These are phyloP conservation scores for Rhabditoides inermis DNA, from an alignment of 2,888 invertebrate species.

Conservation along the genomic window DNA sequence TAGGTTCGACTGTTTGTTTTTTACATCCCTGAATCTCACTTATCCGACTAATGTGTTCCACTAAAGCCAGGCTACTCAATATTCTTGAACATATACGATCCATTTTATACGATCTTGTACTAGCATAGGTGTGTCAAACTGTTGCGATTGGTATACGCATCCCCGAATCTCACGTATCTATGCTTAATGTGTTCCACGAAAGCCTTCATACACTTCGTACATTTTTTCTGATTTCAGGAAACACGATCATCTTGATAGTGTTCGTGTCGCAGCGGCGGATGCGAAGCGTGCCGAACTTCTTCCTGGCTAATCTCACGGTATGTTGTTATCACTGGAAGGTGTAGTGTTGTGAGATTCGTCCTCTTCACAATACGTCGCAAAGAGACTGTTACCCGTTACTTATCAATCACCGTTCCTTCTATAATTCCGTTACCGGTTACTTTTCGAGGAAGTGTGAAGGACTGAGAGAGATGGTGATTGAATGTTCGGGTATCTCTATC, in stretches of 20 bases:
- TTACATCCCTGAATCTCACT: neutral
- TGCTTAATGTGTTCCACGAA: neutral
- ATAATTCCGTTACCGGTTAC: too few species aligned
- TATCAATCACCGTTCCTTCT: too few species aligned
- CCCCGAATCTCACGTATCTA: neutral
- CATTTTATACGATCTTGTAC: neutral
- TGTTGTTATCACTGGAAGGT: too few species aligned
- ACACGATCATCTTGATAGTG: constrained; percentile 75
- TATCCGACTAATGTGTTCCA: too few species aligned
- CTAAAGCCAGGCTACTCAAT: neutral
- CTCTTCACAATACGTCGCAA: too few species aligned
- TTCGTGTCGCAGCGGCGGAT: constrained; percentile 73
- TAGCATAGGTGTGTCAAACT: too few species aligned
- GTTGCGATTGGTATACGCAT: neutral
- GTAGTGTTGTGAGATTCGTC: too few species aligned
- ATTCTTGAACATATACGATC: neutral
- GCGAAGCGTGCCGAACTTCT: constrained; percentile 81
- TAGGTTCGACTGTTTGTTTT: constrained; percentile 26
- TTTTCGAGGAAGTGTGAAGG: too few species aligned
- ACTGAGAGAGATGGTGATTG: too few species aligned
- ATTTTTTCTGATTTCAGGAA: constrained; percentile 63
- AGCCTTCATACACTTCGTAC: too few species aligned
- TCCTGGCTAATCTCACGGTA: constrained; percentile 82
- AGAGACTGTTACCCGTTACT: too few species aligned
- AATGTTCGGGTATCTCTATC: too few species aligned